phyloP scores from a whole-genome alignment of 2,113 vertebrate species.

The Sinocyclocheilus anophthalmus region DNA sequence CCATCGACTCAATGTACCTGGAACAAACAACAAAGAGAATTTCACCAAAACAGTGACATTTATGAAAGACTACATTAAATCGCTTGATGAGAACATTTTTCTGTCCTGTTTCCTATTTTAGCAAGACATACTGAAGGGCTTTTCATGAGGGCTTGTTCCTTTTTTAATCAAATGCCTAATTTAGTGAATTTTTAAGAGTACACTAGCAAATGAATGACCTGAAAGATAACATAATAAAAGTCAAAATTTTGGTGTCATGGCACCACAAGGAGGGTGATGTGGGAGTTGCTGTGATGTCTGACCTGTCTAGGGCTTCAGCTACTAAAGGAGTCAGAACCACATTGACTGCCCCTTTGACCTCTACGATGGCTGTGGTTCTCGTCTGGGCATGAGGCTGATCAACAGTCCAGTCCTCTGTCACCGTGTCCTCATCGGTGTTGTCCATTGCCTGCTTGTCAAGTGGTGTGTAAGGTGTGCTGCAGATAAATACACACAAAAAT shows the following conservation, averaged over 20 bases:
- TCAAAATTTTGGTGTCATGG: not conserved
- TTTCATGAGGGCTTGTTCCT: not conserved
- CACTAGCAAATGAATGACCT: not conserved
- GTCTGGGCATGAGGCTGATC: conserved; percentile 92
- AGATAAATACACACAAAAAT: conserved; percentile 24
- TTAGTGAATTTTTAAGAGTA: too few species aligned
- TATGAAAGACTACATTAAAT: not conserved
- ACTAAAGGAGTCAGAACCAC: conserved; percentile 93
- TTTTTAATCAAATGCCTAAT: not conserved
- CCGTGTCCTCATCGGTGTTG: conserved; percentile 90
- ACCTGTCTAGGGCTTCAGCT: conserved; percentile 87
- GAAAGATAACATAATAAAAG: not conserved
- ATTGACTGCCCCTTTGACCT: conserved; percentile 93
- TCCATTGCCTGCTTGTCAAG: conserved; percentile 89
- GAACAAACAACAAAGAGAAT: not conserved
- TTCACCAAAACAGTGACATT: not conserved
- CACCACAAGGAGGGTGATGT: not conserved
- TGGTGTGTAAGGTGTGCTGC: conserved; percentile 92
- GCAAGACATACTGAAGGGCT: not conserved
- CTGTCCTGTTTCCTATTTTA: not conserved
- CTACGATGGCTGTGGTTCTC: conserved; percentile 92
- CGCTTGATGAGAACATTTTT: not conserved
- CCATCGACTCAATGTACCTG: conserved; percentile 97
- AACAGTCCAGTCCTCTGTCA: conserved; percentile 89
- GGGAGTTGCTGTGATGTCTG: conserved; percentile 4